Conservation (phyloP, 2,888 invertebrate genomes). For the Stegophylla sp. region DNA sequence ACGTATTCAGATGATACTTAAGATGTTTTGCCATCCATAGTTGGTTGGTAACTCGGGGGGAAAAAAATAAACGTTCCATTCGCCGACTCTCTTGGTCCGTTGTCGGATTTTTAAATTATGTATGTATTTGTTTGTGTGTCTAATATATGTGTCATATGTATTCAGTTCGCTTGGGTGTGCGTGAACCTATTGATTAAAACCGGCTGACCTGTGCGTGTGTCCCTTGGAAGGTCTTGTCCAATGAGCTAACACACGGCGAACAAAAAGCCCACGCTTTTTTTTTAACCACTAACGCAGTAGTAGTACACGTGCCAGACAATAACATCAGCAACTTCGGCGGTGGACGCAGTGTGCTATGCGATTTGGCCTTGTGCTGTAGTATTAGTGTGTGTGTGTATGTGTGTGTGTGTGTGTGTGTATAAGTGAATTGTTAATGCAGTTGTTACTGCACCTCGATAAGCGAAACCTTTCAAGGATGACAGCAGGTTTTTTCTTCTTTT, state of each 20-base stretch:
- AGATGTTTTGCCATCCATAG: too few relatives aligned
- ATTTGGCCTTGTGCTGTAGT: slow-evolving; percentile 40
- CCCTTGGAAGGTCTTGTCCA: slow-evolving; percentile 26
- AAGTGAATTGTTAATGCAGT: slow-evolving; percentile 40
- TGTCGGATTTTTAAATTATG: background rate
- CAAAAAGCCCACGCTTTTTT: slow-evolving; percentile 15
- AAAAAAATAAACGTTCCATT: too few relatives aligned
- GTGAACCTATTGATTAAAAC: background rate
- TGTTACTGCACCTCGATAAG: slow-evolving; percentile 26
- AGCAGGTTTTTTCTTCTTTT: slow-evolving; percentile 25
- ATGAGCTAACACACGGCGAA: background rate
- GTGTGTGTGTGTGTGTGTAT: background rate
- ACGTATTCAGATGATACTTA: background rate
- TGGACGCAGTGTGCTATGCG: background rate
- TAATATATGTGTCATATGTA: background rate
- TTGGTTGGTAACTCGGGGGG: too few relatives aligned
- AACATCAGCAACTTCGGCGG: background rate
- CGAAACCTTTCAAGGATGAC: slow-evolving; percentile 51
- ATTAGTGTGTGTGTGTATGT: too few relatives aligned
- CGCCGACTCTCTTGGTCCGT: background rate
- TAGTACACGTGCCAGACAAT: slow-evolving; percentile 42
- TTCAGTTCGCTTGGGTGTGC: too few relatives aligned
- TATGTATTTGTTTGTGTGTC: background rate
- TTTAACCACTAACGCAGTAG: background rate
- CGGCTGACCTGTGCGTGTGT: background rate